Percentiles rank a stretch among this genome's conserved stretches.
Evolutionary conservation across 2,888 invertebrate species (phyloP).

Genomic region (Automeris io): DNA sequence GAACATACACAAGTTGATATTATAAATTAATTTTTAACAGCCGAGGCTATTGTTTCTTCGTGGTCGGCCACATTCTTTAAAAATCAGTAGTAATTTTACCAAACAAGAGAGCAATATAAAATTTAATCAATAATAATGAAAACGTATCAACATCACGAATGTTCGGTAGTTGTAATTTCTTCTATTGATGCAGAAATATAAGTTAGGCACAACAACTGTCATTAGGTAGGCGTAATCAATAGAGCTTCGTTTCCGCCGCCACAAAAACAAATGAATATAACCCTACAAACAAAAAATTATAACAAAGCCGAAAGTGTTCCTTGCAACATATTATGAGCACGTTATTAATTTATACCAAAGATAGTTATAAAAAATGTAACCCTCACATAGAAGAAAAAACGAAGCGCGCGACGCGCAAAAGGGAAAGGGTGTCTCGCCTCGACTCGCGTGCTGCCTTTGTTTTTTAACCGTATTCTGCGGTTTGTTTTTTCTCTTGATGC

Average conservation of each 20-base stretch:
- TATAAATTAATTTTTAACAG: no score
- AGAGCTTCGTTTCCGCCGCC: constrained; percentile 61
- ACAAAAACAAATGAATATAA: constrained; percentile 72
- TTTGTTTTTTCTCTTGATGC: constrained; percentile 70
- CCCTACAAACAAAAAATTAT: constrained; percentile 48
- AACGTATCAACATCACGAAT: neutral
- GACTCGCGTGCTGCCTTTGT: constrained; percentile 72
- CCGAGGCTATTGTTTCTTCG: no score
- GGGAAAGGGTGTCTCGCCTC: constrained; percentile 71
- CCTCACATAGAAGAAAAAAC: constrained; percentile 64
- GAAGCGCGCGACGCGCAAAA: constrained; percentile 73
- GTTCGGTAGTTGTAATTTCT: neutral
- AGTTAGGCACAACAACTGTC: constrained; percentile 62
- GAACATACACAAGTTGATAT: no score
- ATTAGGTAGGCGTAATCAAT: constrained; percentile 55
- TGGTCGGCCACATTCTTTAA: no score
- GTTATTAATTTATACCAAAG: constrained; percentile 76
- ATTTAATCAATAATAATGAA: neutral
- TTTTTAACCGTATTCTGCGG: constrained; percentile 71
- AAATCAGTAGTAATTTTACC: no score
- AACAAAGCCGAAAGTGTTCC: constrained; percentile 75
- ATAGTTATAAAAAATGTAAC: constrained; percentile 69
- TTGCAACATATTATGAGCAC: constrained; percentile 72
- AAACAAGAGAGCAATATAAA: no score
- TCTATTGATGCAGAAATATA: constrained; percentile 22